Percentiles rank a stretch among this genome's conserved stretches.
phyloP scores from a whole-genome alignment of 2,888 invertebrate genomes.

The Cephus pygmeus region DNA sequence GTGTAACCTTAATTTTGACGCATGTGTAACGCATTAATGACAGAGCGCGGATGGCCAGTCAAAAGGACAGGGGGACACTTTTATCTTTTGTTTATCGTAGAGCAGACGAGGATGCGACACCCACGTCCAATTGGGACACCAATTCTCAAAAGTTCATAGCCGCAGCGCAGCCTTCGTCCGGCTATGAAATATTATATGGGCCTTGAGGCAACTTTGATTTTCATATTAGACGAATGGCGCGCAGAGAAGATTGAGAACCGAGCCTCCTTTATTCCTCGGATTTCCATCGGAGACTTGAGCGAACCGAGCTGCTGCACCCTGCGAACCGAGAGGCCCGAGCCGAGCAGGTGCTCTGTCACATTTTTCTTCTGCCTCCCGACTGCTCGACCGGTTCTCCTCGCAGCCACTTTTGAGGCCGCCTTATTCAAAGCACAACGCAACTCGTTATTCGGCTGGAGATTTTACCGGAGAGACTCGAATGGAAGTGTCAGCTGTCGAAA shows the following conservation, averaged over 20 bases:
- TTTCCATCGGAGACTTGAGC: too few species aligned
- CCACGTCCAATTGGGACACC: constrained; percentile 47
- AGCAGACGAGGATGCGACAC: constrained; percentile 45
- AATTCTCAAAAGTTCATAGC: background rate
- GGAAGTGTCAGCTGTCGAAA: too few species aligned
- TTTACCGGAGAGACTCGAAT: background rate
- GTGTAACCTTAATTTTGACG: too few species aligned
- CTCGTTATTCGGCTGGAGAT: background rate
- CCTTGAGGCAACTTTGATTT: too few species aligned
- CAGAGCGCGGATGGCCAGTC: background rate
- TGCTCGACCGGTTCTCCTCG: background rate
- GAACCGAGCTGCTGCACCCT: background rate
- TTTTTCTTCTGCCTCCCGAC: background rate
- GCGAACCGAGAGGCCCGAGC: background rate
- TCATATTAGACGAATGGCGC: too few species aligned
- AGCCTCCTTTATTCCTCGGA: too few species aligned
- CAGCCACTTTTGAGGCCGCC: background rate
- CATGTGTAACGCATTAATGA: too few species aligned
- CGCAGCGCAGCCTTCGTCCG: too few species aligned
- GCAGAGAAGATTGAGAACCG: too few species aligned
- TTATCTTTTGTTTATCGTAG: constrained; percentile 38
- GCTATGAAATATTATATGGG: too few species aligned
- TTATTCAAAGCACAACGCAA: background rate
- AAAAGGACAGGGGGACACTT: constrained; percentile 16
- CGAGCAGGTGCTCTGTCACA: background rate